Evolutionary conservation across 2,888 invertebrate genomes (phyloP).

Genomic region (Heliconius erato): DNA sequence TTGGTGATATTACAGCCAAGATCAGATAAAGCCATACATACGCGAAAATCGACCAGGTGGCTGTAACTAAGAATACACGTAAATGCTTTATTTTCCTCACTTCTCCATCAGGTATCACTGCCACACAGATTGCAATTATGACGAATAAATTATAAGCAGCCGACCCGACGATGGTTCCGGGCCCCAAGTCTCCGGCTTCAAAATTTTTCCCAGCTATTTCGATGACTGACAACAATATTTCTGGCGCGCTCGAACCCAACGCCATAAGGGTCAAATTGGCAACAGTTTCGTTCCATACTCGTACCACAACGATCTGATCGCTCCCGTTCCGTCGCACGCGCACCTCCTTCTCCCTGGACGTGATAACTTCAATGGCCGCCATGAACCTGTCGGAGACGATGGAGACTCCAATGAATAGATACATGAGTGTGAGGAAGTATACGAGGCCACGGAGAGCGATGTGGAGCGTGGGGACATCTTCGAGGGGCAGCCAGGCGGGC

Average conservation of each 20-base stretch:
- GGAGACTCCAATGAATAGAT: constrained; percentile 99
- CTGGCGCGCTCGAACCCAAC: constrained; percentile 98
- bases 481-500: constrained; percentile 95
- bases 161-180: constrained; percentile 99
- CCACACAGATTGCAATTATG: constrained; percentile 97
- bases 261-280: constrained; percentile 99
- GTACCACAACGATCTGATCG: constrained; percentile 95
- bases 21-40: constrained; percentile 99
- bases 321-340: constrained; percentile 95
- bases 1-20: constrained; percentile 93
- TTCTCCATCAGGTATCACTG: constrained; percentile 96
- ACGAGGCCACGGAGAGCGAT: constrained; percentile 94
- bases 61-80: constrained; percentile 98
- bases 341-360: constrained; percentile 98
- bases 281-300: constrained; percentile 99
- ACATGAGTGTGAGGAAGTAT: constrained; percentile 95
- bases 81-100: constrained; percentile 97
- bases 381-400: constrained; percentile 99
- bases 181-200: constrained; percentile 98
- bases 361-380: constrained; percentile 99
- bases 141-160: constrained; percentile 99
- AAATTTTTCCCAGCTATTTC: constrained; percentile 98
- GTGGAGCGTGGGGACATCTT: constrained; percentile 90
- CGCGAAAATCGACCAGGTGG: constrained; percentile 98
- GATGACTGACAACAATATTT: constrained; percentile 98